A percentile compares a stretch with the other conserved stretches of the same genome.
Conservation (phyloP, 2,113 vertebrate genomes). For the Centrocercus urophasianus region DNA sequence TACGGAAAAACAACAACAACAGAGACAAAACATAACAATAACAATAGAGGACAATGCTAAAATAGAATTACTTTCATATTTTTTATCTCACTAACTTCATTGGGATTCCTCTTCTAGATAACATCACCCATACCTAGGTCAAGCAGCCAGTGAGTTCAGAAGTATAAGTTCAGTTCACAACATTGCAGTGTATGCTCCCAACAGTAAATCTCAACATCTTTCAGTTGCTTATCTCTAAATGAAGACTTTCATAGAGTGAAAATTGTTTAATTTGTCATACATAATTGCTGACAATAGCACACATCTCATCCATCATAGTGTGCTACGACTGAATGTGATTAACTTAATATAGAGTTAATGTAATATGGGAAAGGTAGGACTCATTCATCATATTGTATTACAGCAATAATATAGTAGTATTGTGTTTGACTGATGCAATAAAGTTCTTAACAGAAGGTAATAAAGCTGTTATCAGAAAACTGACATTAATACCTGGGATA, state of each 20-base stretch:
- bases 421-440: constrained; percentile 70
- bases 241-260: background rate
- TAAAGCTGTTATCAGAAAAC: constrained; percentile 48
- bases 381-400: constrained; percentile 77
- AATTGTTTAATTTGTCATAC: constrained; percentile 3
- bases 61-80: background rate
- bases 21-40: background rate
- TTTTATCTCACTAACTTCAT: background rate
- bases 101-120: background rate
- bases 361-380: constrained; percentile 33
- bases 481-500: constrained; percentile 48
- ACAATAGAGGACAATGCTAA: background rate
- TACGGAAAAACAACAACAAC: background rate
- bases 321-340: constrained; percentile 31
- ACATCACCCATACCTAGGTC: background rate
- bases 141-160: background rate
- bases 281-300: constrained; percentile 30
- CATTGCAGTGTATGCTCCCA: background rate
- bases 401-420: constrained; percentile 36
- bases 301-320: constrained; percentile 70
- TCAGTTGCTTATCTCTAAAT: background rate
- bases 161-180: background rate
- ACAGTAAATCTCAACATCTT: background rate
- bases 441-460: constrained; percentile 49
- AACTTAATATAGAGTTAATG: constrained; percentile 69